phyloP scores from a whole-genome alignment of 2,888 invertebrate species.

The Synanthedon vespiformis region DNA sequence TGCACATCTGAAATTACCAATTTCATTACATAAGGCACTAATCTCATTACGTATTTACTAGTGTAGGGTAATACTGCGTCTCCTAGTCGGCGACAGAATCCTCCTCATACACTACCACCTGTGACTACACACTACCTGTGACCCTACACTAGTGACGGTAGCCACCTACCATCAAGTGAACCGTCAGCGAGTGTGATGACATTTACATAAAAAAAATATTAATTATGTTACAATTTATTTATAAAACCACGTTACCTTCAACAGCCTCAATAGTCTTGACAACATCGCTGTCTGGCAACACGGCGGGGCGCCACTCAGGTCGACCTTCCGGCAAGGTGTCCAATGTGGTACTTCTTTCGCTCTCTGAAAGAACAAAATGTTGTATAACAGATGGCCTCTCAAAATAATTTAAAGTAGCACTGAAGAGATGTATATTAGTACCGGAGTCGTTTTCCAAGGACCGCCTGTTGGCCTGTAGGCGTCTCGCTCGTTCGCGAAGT shows the following conservation, averaged over 20 bases:
- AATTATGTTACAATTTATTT: too few species aligned
- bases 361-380: slow-evolving; percentile 65
- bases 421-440: slow-evolving; percentile 25
- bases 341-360: slow-evolving; percentile 78
- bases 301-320: slow-evolving; percentile 85
- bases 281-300: slow-evolving; percentile 84
- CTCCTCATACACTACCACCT: too few species aligned
- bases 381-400: too few species aligned
- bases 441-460: slow-evolving; percentile 90
- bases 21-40: too few species aligned
- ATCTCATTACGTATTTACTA: too few species aligned
- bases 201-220: slow-evolving; percentile 1
- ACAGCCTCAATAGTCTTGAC: slow-evolving; percentile 88
- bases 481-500: slow-evolving; percentile 73
- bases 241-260: slow-evolving; percentile 71
- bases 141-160: too few species aligned
- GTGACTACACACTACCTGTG: too few species aligned
- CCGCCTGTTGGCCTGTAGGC: slow-evolving; percentile 78
- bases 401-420: neutral
- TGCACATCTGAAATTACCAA: slow-evolving; percentile 71
- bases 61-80: too few species aligned
- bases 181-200: neutral
- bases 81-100: too few species aligned
- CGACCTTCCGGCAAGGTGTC: slow-evolving; percentile 80
- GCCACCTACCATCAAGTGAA: too few species aligned